Conservation (phyloP, 2,888 invertebrate genomes). For the Sturmia bella region DNA sequence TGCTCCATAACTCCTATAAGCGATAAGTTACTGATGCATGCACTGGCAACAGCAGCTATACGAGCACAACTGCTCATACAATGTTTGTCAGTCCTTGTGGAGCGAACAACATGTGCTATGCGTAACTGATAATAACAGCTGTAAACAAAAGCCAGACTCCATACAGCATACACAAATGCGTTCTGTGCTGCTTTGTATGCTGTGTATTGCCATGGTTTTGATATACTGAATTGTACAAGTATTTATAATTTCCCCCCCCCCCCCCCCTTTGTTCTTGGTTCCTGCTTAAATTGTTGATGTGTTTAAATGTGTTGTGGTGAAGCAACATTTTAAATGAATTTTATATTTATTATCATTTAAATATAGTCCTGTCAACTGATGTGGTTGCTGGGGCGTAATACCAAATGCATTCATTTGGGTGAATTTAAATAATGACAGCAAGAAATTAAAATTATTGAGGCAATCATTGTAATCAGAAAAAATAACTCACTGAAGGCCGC, state of each 20-base stretch:
- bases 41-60: conserved; percentile 20
- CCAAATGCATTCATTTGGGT: conserved; percentile 11
- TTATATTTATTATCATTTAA: conserved; percentile 58
- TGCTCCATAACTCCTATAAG: background rate
- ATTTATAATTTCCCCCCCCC: background rate
- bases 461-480: background rate
- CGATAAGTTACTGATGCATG: conserved; percentile 24
- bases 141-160: conserved; percentile 48
- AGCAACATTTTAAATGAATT: conserved; percentile 51
- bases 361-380: conserved; percentile 37
- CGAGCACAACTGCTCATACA: background rate
- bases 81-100: conserved; percentile 40
- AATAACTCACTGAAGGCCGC: background rate
- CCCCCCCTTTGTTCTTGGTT: background rate
- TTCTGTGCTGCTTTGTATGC: background rate
- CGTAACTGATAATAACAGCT: conserved; percentile 63
- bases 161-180: conserved; percentile 1
- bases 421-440: conserved; percentile 1
- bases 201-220: conserved; percentile 33
- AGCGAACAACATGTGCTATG: conserved; percentile 61
- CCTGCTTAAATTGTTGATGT: conserved; percentile 16
- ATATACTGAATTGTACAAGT: background rate
- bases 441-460: conserved; percentile 24
- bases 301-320: conserved; percentile 24
- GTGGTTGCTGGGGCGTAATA: conserved; percentile 25